Evolutionary conservation across 2,113 vertebrate genomes (phyloP).

Genomic region (Ploceus nigricollis): DNA sequence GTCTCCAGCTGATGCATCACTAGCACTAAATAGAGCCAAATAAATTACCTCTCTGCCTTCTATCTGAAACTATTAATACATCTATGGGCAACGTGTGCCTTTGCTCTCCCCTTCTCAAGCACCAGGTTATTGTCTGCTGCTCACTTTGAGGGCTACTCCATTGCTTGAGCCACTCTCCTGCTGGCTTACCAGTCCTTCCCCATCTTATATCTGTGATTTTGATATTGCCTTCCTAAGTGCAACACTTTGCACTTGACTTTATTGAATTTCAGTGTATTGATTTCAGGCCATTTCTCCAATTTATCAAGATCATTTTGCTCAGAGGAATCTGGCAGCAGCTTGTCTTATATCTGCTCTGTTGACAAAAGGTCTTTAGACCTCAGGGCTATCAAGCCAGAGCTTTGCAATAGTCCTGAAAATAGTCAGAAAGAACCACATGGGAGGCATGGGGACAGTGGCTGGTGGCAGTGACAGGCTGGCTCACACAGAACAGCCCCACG

Average conservation of each 20-base stretch:
- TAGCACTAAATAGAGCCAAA: constrained; percentile 39
- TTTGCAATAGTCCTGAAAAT: constrained; percentile 9
- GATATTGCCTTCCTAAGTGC: constrained; percentile 21
- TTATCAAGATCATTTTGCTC: constrained; percentile 63
- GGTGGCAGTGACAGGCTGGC: not conserved
- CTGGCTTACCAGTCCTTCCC: not conserved
- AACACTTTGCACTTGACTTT: constrained; percentile 53
- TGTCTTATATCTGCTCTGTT: constrained; percentile 27
- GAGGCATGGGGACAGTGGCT: not conserved
- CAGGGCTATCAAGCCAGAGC: not conserved
- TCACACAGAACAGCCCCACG: not conserved
- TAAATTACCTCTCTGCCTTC: constrained; percentile 1
- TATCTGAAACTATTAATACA: not conserved
- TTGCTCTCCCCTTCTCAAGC: constrained; percentile 13
- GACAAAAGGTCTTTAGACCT: constrained; percentile 47
- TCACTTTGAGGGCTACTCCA: constrained; percentile 16
- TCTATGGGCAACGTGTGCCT: not conserved
- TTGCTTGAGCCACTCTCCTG: not conserved
- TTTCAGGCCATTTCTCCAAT: constrained; percentile 59
- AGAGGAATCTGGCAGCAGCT: constrained; percentile 42
- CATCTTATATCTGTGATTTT: not conserved
- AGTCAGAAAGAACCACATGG: not conserved
- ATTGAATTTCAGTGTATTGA: constrained; percentile 61
- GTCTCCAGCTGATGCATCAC: constrained; percentile 3
- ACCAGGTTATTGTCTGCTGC: not conserved